Evolutionary conservation across 2,888 invertebrate genomes (phyloP), one percentile per base, ranked within the genome.

Genomic region (Tigriopus californicus): DNA sequence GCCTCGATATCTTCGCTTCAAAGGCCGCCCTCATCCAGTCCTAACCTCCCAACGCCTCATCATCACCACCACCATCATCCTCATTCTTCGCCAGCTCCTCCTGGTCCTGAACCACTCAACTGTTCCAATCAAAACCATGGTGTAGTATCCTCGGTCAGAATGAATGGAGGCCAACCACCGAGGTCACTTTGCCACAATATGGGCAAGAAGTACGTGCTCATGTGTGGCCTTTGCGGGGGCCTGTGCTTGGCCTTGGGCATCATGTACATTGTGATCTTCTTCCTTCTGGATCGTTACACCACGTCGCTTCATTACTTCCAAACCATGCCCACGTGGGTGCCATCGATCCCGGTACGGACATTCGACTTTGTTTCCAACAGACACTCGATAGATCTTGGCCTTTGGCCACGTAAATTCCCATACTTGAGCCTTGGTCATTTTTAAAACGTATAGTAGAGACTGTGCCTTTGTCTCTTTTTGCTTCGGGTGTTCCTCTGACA

Each of bases 321-420:
- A 75, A 89, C 91, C 0, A 85, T 92, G 65, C 91, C 91, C n/a
- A 88, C 89, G 6, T 91, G 90, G 68, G 86, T 91, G 65, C 89
- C 89, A 44, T 89, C 89, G 61, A 82, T 85, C 64, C 82, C 89
- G 83, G 90, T 90, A 72, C 79, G 77, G 70, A 41, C 58, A 33
- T 33, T 33, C 33, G 33, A 33, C 33, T 33, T 48, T 24, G 33
- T 33, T 33, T 8, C 33, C 33, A 3, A 8, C 8, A 33, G 33
- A 33, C 33, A 33, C 33, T 33, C 33, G 33, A 33, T 33, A 5
- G 33, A 33, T 33, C 33, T 33, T 33, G 33, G 33, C 33, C 33
- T 33, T 33, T 33, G 33, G 3, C 33, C 33, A 5, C 8, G 8
- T 8, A 3, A 33, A 33, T 33, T 33, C 33, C 8, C 33, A 8